Percentiles rank a stretch among this genome's conserved stretches.
These are phyloP conservation scores for Clarias gariepinus DNA, from an alignment of 2,113 vertebrate species.

Conservation along the genomic window DNA sequence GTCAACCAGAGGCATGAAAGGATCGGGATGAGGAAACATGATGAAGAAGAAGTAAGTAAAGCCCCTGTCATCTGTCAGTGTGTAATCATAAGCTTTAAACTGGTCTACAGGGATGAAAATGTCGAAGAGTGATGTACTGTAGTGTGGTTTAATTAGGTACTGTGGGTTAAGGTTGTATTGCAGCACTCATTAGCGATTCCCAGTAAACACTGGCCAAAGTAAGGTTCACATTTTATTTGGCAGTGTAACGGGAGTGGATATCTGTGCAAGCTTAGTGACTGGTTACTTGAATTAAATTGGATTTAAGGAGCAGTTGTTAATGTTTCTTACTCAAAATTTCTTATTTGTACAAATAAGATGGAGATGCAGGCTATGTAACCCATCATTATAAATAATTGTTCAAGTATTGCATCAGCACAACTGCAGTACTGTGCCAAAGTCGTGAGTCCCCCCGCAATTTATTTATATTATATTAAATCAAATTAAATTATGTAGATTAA, in stretches of 20 bases:
- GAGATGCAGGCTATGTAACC: neutral
- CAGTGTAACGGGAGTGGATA: neutral
- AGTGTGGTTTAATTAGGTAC: neutral
- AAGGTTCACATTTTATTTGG: neutral
- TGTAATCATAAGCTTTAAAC: neutral
- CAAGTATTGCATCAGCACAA: neutral
- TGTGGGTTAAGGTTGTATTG: neutral
- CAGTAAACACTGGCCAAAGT: neutral
- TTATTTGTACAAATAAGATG: neutral
- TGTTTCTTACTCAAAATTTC: neutral
- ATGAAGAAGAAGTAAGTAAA: conserved; percentile 13
- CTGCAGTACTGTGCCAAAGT: no score
- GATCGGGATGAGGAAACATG: neutral
- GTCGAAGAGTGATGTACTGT: neutral
- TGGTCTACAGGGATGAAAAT: neutral
- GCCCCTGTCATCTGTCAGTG: neutral
- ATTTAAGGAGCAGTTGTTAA: neutral
- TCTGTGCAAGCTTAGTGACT: neutral
- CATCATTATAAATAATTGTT: neutral
- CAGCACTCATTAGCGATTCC: neutral
- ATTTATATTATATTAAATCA: no score
- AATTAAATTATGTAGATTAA: no score
- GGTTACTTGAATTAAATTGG: neutral
- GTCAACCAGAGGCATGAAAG: conserved; percentile 49
- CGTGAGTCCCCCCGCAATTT: no score